Evolutionary conservation across 2,888 invertebrate genomes (phyloP), one percentile per base, ranked within the genome.

Genomic region (Caenorhabditis sinica): DNA sequence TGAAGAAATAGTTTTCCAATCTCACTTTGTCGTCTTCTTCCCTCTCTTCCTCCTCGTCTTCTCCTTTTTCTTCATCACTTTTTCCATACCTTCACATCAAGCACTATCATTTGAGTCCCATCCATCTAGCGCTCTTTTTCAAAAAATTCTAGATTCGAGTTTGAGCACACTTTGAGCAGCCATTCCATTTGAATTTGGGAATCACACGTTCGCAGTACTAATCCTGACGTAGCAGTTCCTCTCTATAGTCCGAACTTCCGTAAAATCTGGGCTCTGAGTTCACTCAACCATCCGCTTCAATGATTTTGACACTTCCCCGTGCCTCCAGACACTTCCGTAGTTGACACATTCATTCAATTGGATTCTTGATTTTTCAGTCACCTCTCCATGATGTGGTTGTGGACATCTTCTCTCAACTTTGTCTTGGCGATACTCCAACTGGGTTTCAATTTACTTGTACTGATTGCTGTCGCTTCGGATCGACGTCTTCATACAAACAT

Each of bases 341-440:
- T 68, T n/a, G 1, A 17, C 17, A 36, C 17, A 36, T 30, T 23
- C 25, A 40, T 40, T 2, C 23, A 69, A 9, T 53, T 53, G 11
- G 20, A 45, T 66, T 25, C n/a, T 63, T 40, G 40, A 33, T 49
- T 73, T 56, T 73, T 36, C 60, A 72, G 72, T 49, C 28, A 58
- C n/a, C 25, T 58, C 15, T 49, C 25, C 56, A 80, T 80, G 80
- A 85, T 85, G 85, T 85, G 85, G 85, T 56, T 88, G 72, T 87
- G 86, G 88, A 85, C 88, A 20, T 82, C 87, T 4, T 77, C 87
- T 28, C 82, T 88, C 61, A 88, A 87, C 69, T 88, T 88, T 66
- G 81, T 88, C 20, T 68, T 88, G 28, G 87, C 88, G n/a, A 82
- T 88, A n/a, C 74, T 88, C 17, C 87, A 86, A 74, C 84, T 88